Conservation (phyloP, 2,797 vertebrate genomes). For the Muscicapa striata region DNA sequence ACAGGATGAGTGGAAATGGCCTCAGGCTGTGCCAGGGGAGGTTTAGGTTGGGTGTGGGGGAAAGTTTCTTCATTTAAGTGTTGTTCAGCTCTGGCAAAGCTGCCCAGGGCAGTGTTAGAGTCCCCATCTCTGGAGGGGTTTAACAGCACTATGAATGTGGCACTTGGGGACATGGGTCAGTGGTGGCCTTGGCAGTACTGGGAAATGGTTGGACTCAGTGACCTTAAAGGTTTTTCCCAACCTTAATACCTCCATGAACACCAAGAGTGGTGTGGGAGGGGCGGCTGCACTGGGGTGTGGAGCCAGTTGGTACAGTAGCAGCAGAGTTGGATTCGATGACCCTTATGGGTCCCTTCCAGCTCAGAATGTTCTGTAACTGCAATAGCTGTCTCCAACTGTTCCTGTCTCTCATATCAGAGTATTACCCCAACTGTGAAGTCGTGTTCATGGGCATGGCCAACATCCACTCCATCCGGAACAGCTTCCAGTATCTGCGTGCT, state of each 20-base stretch:
- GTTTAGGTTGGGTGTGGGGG: background rate
- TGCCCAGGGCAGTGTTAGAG: background rate
- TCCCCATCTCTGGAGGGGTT: background rate
- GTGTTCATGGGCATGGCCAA: slow-evolving; percentile 99
- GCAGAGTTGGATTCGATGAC: background rate
- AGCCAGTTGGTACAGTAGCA: background rate
- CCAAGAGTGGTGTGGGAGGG: background rate
- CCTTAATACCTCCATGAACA: background rate
- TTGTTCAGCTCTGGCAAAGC: background rate
- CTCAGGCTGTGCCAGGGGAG: background rate
- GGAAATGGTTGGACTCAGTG: background rate
- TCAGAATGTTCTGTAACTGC: background rate
- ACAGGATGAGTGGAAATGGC: background rate
- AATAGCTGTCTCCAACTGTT: background rate
- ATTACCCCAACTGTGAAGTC: slow-evolving; percentile 98
- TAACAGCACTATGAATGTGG: background rate
- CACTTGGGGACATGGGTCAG: background rate
- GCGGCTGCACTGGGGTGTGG: rapidly evolving
- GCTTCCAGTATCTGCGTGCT: slow-evolving; percentile 93
- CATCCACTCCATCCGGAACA: slow-evolving; percentile 98
- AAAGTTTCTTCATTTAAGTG: background rate
- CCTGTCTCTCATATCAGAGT: slow-evolving; percentile 79
- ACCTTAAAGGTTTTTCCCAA: background rate
- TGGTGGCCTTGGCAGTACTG: background rate
- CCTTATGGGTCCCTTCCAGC: background rate